These are phyloP conservation scores for Lipophrys pholis DNA, from an alignment of 2,113 vertebrate species.

Conservation along the genomic window DNA sequence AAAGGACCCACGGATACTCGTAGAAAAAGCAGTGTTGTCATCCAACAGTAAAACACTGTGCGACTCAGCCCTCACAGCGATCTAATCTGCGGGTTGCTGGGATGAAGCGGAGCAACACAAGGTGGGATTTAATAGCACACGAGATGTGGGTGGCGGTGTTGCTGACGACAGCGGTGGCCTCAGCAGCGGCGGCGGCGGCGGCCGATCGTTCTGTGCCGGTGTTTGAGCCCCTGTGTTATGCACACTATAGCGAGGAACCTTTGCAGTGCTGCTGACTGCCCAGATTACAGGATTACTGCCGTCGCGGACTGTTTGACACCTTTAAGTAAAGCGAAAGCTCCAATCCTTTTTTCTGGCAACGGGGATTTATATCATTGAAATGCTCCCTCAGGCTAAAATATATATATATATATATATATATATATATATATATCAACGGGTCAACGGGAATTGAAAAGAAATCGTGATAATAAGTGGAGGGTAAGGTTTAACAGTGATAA, in stretches of 20 bases:
- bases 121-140: conserved; percentile 52
- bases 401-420: not conserved
- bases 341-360: conserved; percentile 48
- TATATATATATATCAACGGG: conserved; percentile 39
- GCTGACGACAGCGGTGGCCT: conserved; percentile 58
- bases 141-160: conserved; percentile 60
- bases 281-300: conserved; percentile 70
- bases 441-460: no score
- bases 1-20: not conserved
- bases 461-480: no score
- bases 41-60: not conserved
- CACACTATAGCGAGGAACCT: conserved; percentile 26
- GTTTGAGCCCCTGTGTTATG: conserved; percentile 18
- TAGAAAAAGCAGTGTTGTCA: not conserved
- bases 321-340: conserved; percentile 56
- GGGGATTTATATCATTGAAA: conserved; percentile 65
- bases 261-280: conserved; percentile 56
- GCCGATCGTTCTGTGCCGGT: conserved; percentile 28
- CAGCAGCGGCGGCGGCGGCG: conserved; percentile 37
- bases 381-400: conserved; percentile 46
- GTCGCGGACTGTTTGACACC: conserved; percentile 57
- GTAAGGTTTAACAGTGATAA: no score
- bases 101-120: conserved; percentile 35
- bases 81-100: conserved; percentile 26
- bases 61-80: not conserved